A percentile compares a stretch with the other conserved stretches of the same genome.
Evolutionary conservation across 1,140 invertebrate genomes (phyloP).

Genomic region (Neodiprion virginianus): DNA sequence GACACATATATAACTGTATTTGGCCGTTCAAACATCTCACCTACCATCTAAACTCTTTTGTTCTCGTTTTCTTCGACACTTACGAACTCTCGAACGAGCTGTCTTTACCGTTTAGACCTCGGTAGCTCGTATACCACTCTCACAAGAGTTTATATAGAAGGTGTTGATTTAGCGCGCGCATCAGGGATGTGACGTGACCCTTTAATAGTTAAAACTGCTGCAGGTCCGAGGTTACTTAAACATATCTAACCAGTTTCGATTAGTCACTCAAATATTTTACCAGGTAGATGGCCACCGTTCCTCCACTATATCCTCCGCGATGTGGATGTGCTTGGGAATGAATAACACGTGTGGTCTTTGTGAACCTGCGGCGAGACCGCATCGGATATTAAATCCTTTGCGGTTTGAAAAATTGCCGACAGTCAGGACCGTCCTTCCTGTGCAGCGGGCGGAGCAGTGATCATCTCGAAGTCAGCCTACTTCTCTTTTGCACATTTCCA

Average conservation of each 20-base stretch:
- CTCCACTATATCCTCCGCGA: background rate
- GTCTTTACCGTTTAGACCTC: background rate
- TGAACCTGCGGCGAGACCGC: background rate
- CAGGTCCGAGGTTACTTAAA: background rate
- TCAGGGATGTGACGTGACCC: constrained; percentile 6
- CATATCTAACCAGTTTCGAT: constrained; percentile 7
- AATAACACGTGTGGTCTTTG: constrained; percentile 7
- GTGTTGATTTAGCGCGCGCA: constrained; percentile 1
- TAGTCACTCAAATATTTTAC: constrained; percentile 7
- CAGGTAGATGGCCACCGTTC: constrained; percentile 3
- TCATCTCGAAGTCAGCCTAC: background rate
- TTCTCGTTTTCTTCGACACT: background rate
- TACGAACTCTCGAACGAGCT: constrained; percentile 1
- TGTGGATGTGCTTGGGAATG: background rate
- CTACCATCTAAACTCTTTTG: constrained; percentile 5
- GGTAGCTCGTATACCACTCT: background rate
- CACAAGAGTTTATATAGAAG: background rate
- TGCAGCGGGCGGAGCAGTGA: background rate
- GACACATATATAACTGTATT: background rate
- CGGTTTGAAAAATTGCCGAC: constrained; percentile 7
- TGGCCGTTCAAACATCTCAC: constrained; percentile 1
- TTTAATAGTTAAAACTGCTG: background rate
- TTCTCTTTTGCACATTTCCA: constrained; percentile 5
- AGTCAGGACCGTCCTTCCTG: constrained; percentile 4
- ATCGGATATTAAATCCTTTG: constrained; percentile 7